Evolutionary conservation across 2,888 invertebrate genomes (phyloP).

Genomic region (Rapana venosa): DNA sequence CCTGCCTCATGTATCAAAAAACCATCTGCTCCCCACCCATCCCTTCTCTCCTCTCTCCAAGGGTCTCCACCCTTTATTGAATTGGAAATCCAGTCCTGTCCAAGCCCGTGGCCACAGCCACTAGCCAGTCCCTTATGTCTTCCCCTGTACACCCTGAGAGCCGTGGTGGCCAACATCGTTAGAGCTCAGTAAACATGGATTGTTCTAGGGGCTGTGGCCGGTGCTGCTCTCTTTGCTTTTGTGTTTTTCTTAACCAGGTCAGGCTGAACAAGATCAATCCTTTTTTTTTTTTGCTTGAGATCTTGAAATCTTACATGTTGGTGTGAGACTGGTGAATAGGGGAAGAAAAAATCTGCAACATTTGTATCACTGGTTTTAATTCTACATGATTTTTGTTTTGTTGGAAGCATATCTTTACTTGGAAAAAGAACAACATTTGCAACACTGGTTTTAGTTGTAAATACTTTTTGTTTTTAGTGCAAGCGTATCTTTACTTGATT

Average conservation of each 20-base stretch:
- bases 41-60: not conserved
- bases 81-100: not conserved
- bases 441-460: too few relatives aligned
- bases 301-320: not conserved
- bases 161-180: not conserved
- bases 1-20: too few relatives aligned
- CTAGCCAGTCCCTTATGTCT: not conserved
- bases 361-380: not conserved
- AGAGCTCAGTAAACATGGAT: not conserved
- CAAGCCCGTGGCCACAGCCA: not conserved
- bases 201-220: not conserved
- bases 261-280: not conserved
- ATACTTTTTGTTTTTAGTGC: too few relatives aligned
- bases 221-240: not conserved
- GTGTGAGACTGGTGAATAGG: not conserved
- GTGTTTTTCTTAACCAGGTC: not conserved
- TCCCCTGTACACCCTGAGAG: not conserved
- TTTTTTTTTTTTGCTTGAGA: not conserved
- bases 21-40: not conserved
- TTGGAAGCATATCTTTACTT: not conserved
- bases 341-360: not conserved
- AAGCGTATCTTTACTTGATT: too few relatives aligned
- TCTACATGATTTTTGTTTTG: not conserved
- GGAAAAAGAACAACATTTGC: too few relatives aligned
- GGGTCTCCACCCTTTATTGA: not conserved